Base-by-base conservation (phyloP, 2,113 vertebrate species). In the Nanorana parkeri region DNA sequence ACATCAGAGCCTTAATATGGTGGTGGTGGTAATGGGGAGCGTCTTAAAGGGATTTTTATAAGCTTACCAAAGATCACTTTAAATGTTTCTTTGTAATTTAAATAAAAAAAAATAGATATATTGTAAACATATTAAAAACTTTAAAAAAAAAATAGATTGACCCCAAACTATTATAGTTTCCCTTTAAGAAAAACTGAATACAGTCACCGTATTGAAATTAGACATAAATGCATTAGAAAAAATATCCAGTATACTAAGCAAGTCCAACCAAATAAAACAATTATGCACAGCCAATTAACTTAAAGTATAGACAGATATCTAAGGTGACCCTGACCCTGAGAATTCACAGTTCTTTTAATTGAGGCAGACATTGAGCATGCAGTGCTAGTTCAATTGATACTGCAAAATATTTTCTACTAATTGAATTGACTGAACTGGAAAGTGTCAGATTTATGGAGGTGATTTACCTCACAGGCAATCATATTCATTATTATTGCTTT, bases 261-360 rank as follows among this genome's bases (percentile, higher is more conserved):
- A 23, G n/a, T 47, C n/a, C 13, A 69, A 69, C 0, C 17, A 52
- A 69, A 51, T 52, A 24, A 17, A 17, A 24, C 5, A 16, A 16
- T 17, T 15, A 51, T 21, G n/a, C 24, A 16, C 32, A 69, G 52
- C 36, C 23, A 52, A 69, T 69, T 69, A 69, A 52, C 47, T 69
- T 6, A 17, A 24, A 52, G 36, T 16, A 51, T 69, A 41, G 23
- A 47, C 21, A 69, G 41, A 52, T 69, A 69, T 52, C 47, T 69
- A 47, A n/a, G 5, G 15, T 24, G 15, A 52, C 21, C 68, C 47
- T 15, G 41, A 69, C 68, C 68, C 47, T 51, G 17, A 11, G 2
- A 26, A 52, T 69, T 69, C 68, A 69, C 68, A 69, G 41, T 69
- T 69, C 68, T 69, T 69, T 52, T 69, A 69, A 69, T 69, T 69